Conservation (phyloP, 92 coral and sea anemone species). For the Bergia puertoricense region DNA sequence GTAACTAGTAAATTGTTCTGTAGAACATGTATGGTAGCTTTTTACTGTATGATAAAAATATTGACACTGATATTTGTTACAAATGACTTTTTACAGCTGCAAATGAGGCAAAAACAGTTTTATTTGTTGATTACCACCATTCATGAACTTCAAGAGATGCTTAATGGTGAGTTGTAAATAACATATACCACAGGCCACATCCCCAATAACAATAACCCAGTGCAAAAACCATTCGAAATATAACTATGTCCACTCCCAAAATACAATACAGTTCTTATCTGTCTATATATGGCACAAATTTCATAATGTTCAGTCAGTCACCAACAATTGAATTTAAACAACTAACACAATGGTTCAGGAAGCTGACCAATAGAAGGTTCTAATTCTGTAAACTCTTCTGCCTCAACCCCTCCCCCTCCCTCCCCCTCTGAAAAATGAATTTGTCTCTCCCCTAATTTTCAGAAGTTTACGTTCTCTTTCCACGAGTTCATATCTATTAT, state of each 20-base stretch:
- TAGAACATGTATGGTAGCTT: too few species aligned
- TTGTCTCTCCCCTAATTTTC: too few species aligned
- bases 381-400: too few species aligned
- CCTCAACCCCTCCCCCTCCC: neutral
- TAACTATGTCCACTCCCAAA: neutral
- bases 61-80: too few species aligned
- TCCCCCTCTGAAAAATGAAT: neutral
- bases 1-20: too few species aligned
- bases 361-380: too few species aligned
- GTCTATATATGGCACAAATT: neutral
- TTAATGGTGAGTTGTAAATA: conserved; percentile 69
- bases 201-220: neutral
- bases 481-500: too few species aligned
- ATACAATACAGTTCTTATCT: neutral
- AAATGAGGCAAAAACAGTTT: conserved; percentile 91
- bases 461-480: neutral
- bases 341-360: too few species aligned
- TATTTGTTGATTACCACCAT: conserved; percentile 89
- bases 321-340: too few species aligned
- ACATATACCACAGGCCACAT: neutral
- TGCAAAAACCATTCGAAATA: neutral
- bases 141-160: conserved; percentile 94
- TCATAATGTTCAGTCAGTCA: neutral
- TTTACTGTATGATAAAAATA: too few species aligned
- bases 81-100: conserved; percentile 64